Conservation (phyloP, 2,797 vertebrate species). For the Hapalemur alaotrensis region DNA sequence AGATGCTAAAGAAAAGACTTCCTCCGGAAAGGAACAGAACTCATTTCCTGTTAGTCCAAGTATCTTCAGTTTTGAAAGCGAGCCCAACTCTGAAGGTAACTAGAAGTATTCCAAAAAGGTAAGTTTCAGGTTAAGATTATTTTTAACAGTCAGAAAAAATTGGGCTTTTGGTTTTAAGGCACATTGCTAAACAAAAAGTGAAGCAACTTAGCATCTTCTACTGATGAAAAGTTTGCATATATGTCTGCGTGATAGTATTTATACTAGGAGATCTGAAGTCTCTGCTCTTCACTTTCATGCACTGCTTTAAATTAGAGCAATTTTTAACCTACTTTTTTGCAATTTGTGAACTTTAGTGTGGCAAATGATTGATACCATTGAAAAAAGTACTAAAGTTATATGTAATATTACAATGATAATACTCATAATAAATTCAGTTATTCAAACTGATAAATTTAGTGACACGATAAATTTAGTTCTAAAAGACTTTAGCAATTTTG, state of each 20-base stretch:
- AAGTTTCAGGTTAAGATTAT: slow-evolving; percentile 20
- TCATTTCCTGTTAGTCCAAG: slow-evolving; percentile 82
- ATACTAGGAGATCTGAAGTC: not conserved
- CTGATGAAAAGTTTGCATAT: not conserved
- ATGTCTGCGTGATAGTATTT: not conserved
- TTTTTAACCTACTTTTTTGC: not conserved
- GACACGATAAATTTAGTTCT: not conserved
- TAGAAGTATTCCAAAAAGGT: slow-evolving; percentile 70
- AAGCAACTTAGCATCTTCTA: not conserved
- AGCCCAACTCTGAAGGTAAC: slow-evolving; percentile 74
- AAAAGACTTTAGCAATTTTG: slow-evolving; percentile 16
- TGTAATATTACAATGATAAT: not conserved
- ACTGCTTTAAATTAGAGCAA: not conserved
- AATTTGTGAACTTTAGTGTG: not conserved
- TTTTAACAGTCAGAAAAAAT: not conserved
- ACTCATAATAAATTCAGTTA: not conserved
- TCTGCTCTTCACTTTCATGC: not conserved
- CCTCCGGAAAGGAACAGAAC: slow-evolving; percentile 80
- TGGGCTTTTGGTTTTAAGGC: slow-evolving; percentile 21
- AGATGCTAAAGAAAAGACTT: slow-evolving; percentile 77
- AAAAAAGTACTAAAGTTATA: not conserved
- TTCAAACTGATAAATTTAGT: not conserved
- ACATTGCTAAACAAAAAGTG: not conserved
- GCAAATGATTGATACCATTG: not conserved
- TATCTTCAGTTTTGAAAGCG: slow-evolving; percentile 79